A percentile compares a stretch with the other conserved stretches of the same genome.
Evolutionary conservation across 2,113 vertebrate genomes (phyloP).

Genomic region (Corythornis cristatus): DNA sequence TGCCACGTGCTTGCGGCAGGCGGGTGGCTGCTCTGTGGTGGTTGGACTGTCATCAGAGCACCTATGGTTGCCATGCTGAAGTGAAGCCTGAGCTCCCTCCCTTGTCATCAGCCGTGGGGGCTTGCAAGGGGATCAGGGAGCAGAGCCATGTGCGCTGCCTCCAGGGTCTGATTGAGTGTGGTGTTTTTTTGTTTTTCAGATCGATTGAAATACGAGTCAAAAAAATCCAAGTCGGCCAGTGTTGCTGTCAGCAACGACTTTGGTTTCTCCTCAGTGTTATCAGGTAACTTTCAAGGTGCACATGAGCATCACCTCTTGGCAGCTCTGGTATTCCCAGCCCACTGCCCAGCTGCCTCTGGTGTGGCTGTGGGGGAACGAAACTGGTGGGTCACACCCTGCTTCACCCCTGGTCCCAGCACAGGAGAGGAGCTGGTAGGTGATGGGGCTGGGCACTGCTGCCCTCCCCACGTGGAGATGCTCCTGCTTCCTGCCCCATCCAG

Average conservation of each 20-base stretch:
- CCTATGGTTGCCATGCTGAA: not conserved
- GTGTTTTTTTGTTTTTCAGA: slow-evolving; percentile 81
- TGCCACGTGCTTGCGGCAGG: not conserved
- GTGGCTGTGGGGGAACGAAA: not conserved
- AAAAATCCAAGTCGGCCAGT: slow-evolving; percentile 89
- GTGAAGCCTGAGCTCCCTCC: not conserved
- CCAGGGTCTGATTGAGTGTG: not conserved
- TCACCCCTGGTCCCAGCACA: rapidly evolving
- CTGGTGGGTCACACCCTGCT: not conserved
- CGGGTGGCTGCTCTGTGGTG: not conserved
- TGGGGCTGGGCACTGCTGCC: not conserved
- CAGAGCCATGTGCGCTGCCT: not conserved
- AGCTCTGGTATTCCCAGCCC: not conserved
- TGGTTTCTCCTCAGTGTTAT: slow-evolving; percentile 59
- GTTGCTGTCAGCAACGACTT: slow-evolving; percentile 72
- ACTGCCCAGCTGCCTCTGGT: not conserved
- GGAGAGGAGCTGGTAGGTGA: not conserved
- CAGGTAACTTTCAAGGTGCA: slow-evolving; percentile 65
- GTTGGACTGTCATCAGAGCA: not conserved
- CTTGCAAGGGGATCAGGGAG: rapidly evolving
- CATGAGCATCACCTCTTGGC: rapidly evolving
- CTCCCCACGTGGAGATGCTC: not conserved
- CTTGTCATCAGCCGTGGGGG: not conserved
- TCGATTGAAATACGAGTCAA: slow-evolving; percentile 96
- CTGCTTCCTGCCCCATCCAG: not conserved